Evolutionary conservation across 1,140 invertebrate species (phyloP), one percentile per base, ranked within the genome.

Genomic region (Planococcus citri): DNA sequence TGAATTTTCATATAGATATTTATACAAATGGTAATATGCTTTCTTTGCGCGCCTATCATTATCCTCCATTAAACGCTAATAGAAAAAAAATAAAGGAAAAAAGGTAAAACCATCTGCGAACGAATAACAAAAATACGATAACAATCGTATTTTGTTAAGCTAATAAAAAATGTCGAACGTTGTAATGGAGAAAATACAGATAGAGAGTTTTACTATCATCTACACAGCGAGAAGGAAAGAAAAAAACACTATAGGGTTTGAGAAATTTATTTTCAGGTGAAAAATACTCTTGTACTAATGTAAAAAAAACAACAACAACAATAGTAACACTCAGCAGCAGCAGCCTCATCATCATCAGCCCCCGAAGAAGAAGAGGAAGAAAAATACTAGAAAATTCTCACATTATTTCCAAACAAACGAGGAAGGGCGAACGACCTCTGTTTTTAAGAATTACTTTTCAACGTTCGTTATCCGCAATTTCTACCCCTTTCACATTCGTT

Each of bases 361-460:
- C 6, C 33, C 33, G 33, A 37, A 37, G 6, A 14, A 37, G 14
- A 14, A 51, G 12, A 20, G 17, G 2, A 51, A n/a, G 17, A 51
- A 51, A 14, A 51, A 51, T 51, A 20, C 41, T 17, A 51, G 41
- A 51, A 51, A 51, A 51, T 51, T 51, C 41, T 51, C 41, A 51
- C 41, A 51, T 51, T 51, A 51, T 51, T 51, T 51, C 3, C 6
- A 20, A 51, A 51, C 41, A 51, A 14, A 20, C n/a, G 17, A 20
- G 41, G 41, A 20, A 51, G 41, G 41, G 12, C 41, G 12, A 51
- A 51, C 41, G 41, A 51, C 41, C 41, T 51, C 41, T 51, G n/a
- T 51, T 51, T 51, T 51, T 20, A 51, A 51, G 41, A 51, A 51
- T 51, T 51, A 51, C 41, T 51, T 51, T 51, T 51, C 41, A 51